A percentile compares a stretch with the other conserved stretches of the same genome.
Conservation (phyloP, 2,888 invertebrate genomes). For the Drosophila maculinotata region DNA sequence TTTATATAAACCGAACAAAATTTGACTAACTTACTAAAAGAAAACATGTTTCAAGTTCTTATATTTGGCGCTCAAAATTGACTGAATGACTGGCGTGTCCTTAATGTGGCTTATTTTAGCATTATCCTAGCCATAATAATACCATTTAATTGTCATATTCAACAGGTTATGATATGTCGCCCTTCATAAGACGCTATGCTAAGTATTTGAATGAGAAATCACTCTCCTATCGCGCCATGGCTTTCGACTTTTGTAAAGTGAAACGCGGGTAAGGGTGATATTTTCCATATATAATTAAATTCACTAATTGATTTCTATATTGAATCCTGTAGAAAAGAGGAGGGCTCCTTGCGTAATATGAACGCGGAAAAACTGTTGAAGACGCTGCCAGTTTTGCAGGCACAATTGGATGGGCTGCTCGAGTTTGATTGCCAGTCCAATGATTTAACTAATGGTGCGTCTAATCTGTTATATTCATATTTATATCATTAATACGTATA, state of each 20-base stretch:
- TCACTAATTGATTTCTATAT: background rate
- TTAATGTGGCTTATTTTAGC: conserved; percentile 24
- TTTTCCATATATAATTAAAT: background rate
- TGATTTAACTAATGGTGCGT: conserved; percentile 94
- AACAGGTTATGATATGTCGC: conserved; percentile 99
- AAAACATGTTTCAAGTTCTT: conserved; percentile 12
- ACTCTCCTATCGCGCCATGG: conserved; percentile 98
- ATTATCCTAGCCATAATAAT: conserved; percentile 18
- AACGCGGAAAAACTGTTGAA: conserved; percentile 98
- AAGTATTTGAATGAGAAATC: conserved; percentile 99
- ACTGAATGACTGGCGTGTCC: conserved; percentile 26
- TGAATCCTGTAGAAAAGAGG: conserved; percentile 92
- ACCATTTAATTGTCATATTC: conserved; percentile 18
- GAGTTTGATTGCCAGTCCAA: conserved; percentile 99
- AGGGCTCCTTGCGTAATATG: conserved; percentile 98
- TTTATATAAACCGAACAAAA: conserved; percentile 22
- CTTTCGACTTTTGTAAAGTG: conserved; percentile 99
- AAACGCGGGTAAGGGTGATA: conserved; percentile 94
- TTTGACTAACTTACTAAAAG: conserved; percentile 46
- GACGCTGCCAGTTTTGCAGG: conserved; percentile 97
- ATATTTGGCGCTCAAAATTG: conserved; percentile 48
- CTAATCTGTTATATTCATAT: background rate
- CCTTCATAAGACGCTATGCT: conserved; percentile 99
- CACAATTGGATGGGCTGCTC: conserved; percentile 96
- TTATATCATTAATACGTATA: background rate